These are phyloP conservation scores for Chlorops oryzae DNA, from an alignment of 1,140 invertebrate species.

Conservation along the genomic window DNA sequence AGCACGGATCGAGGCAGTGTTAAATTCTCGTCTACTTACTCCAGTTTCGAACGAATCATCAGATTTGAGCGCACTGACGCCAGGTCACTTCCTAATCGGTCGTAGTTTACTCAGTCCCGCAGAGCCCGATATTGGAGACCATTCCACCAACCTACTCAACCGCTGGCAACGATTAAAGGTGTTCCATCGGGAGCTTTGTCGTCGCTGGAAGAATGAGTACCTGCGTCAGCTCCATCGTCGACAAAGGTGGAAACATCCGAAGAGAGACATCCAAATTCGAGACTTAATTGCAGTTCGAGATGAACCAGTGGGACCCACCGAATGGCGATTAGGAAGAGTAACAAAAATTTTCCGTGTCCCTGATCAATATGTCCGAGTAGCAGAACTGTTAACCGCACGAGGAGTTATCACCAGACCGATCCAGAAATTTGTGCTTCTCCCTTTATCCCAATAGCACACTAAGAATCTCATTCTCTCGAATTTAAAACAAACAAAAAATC, in stretches of 20 bases:
- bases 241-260: conserved; percentile 15
- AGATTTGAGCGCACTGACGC: background rate
- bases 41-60: background rate
- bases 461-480: too few species aligned
- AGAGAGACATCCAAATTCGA: background rate
- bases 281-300: background rate
- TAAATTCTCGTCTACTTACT: background rate
- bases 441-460: too few species aligned
- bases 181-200: conserved; percentile 16
- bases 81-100: background rate
- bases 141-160: background rate
- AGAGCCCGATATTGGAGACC: too few species aligned
- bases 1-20: background rate
- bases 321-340: conserved; percentile 8
- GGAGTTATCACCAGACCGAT: too few species aligned
- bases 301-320: background rate
- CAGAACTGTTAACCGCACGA: too few species aligned
- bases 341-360: background rate
- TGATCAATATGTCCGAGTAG: background rate
- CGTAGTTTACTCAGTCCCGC: too few species aligned
- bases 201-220: conserved; percentile 20
- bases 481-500: too few species aligned
- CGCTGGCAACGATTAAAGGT: conserved; percentile 1
- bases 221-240: conserved; percentile 15
- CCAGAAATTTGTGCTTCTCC: too few species aligned